A percentile compares a stretch with the other conserved stretches of the same genome.
These are phyloP conservation scores for Pyrgilauda ruficollis DNA, from an alignment of 2,113 vertebrate species.

Conservation along the genomic window DNA sequence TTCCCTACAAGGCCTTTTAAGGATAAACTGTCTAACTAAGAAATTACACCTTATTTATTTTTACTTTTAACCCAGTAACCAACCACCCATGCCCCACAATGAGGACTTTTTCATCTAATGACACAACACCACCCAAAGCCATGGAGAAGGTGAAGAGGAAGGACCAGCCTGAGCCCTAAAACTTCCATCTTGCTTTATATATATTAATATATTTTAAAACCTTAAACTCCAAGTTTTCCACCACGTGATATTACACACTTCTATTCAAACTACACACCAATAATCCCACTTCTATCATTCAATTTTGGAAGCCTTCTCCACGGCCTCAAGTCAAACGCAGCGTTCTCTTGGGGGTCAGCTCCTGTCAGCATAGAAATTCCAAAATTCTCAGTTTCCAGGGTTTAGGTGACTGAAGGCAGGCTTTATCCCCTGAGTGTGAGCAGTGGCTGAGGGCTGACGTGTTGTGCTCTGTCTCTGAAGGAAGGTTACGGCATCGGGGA, in stretches of 20 bases:
- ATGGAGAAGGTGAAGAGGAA: too few species aligned
- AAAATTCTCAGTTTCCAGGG: neutral
- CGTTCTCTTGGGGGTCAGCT: neutral
- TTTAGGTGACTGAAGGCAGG: neutral
- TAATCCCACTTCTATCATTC: neutral
- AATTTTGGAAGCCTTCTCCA: neutral
- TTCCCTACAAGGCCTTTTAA: neutral
- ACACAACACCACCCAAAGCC: neutral
- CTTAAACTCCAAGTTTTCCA: neutral
- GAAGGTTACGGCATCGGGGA: constrained; percentile 98
- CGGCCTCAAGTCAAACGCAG: neutral
- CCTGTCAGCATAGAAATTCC: neutral
- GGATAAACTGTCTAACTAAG: neutral
- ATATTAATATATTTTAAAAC: neutral
- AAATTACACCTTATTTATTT: neutral
- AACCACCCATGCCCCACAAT: neutral
- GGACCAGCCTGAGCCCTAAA: neutral
- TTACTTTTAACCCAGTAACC: neutral
- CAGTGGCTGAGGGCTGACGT: neutral
- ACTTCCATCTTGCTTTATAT: neutral
- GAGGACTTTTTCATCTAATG: neutral
- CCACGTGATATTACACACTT: neutral
- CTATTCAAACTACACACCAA: neutral
- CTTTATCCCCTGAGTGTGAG: neutral
- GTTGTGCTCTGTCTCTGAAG: constrained; percentile 62